Base-by-base conservation (phyloP, 2,113 vertebrate genomes). In the Phylloscopus whistleri region DNA sequence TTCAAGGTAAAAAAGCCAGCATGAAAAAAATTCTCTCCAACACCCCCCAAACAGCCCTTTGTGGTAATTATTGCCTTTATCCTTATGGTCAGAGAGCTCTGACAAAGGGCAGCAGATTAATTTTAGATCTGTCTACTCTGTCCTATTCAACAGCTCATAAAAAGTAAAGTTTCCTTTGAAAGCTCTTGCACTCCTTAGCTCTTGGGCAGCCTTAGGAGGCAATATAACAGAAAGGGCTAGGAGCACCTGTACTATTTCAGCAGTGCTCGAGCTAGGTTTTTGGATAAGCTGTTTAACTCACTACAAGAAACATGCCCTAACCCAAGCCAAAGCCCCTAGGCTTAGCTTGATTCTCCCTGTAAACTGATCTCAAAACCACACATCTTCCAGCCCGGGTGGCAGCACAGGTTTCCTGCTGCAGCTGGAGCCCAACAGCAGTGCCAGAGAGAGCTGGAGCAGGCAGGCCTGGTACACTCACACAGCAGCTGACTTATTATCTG, bases 131-230 rank as follows among this genome's bases (percentile, higher is more conserved):
- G 73, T 62, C 88, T 83, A 69, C 66, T 91, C 58, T 82, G 62
- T 81, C 49, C 56, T 89, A 49, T 73, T 74, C 69, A 86, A 56
- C 79, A 93, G 79, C 67, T 96, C 84, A 52, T 95, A 86, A 97
- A 92, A 95, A 84, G 13, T 11, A n/a, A 95, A 75, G 35, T 94
- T 91, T 55, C 55, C 67, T 94, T 87, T 86, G 84, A 92, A 90
- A 62, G 28, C 55, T 72, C 35, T 93, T 66, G 44, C 3, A 5
- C 33, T 81, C 21, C 33, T 30, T 74, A 81, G 78, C 16, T 87
- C 30, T 88, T 3, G 20, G 41, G 64, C 51, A 49, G 70, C 55
- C 84, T 94, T 76, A 70, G 74, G 73, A 95, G 78, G 63, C 89
- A 66, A 66, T 87, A 60, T 87, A 90, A 66, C 26, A 83, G 73